Conservation (phyloP, 2,113 vertebrate genomes). For the Protomyctophum bolini region DNA sequence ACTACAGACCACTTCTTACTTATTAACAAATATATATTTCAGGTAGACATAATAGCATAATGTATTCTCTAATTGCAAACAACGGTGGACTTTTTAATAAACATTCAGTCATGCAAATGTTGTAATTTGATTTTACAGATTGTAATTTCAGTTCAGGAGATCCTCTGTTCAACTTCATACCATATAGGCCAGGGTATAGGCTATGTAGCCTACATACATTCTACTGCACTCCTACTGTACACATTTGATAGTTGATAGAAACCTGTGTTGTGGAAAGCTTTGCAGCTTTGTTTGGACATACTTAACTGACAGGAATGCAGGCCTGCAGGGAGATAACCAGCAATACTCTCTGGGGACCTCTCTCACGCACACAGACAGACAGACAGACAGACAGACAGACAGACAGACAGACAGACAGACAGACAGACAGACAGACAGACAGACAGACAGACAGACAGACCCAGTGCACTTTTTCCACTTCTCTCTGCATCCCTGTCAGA, state of each 20-base stretch:
- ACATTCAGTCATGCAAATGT: too few relatives aligned
- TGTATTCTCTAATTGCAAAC: not conserved
- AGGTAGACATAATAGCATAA: not conserved
- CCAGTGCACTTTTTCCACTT: not conserved
- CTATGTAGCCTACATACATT: too few relatives aligned
- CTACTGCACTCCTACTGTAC: not conserved
- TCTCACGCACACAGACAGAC: too few relatives aligned
- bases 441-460: too few relatives aligned
- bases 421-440: too few relatives aligned
- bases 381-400: not conserved
- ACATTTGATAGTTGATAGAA: not conserved
- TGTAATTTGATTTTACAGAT: too few relatives aligned
- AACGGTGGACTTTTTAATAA: not conserved
- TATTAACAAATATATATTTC: too few relatives aligned
- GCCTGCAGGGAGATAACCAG: not conserved
- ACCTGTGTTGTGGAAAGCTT: not conserved
- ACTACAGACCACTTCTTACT: too few relatives aligned
- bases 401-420: too few relatives aligned
- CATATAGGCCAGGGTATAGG: too few relatives aligned
- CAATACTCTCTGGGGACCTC: slow-evolving; percentile 1
- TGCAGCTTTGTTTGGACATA: not conserved
- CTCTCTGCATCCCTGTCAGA: not conserved
- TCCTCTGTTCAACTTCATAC: too few relatives aligned
- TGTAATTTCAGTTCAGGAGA: too few relatives aligned
- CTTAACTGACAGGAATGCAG: not conserved